These are phyloP conservation scores for Epistrophella euchroma DNA, from an alignment of 2,888 invertebrate genomes.

Conservation along the genomic window DNA sequence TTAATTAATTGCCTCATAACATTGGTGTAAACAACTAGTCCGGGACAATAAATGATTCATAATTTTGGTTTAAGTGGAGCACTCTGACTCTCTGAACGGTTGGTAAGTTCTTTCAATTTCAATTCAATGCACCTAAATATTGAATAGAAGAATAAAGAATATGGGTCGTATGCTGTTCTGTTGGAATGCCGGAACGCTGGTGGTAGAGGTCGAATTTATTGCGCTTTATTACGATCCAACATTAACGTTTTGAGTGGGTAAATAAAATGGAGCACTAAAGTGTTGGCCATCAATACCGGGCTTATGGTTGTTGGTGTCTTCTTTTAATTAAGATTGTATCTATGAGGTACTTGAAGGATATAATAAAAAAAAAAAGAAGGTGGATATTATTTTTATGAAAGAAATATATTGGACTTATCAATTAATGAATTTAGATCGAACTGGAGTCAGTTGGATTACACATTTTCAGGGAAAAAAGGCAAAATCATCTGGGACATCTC, in stretches of 20 bases:
- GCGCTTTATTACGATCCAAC: conserved; percentile 37
- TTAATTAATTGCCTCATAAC: conserved; percentile 69
- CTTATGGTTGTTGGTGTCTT: conserved; percentile 22
- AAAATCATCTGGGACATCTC: no score
- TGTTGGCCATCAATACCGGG: conserved; percentile 29
- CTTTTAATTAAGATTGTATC: conserved; percentile 41
- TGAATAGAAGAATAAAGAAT: conserved; percentile 14
- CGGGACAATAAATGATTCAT: conserved; percentile 62
- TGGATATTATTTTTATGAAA: conserved; percentile 10
- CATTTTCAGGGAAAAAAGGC: no score
- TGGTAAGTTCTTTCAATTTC: conserved; percentile 50
- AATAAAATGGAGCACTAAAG: conserved; percentile 37
- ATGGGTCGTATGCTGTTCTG: not conserved
- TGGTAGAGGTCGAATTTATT: conserved; percentile 42
- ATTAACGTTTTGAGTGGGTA: conserved; percentile 34
- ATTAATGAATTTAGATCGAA: conserved; percentile 12
- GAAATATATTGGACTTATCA: not conserved
- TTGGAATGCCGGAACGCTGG: not conserved
- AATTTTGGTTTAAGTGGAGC: conserved; percentile 50
- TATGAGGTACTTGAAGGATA: conserved; percentile 13
- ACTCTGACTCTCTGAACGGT: not conserved
- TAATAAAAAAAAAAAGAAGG: not conserved
- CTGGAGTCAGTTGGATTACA: not conserved
- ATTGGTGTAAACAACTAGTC: conserved; percentile 60
- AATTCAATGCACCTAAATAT: conserved; percentile 64